Conservation (phyloP, 2,888 invertebrate species). For the Rotaria macrura region DNA sequence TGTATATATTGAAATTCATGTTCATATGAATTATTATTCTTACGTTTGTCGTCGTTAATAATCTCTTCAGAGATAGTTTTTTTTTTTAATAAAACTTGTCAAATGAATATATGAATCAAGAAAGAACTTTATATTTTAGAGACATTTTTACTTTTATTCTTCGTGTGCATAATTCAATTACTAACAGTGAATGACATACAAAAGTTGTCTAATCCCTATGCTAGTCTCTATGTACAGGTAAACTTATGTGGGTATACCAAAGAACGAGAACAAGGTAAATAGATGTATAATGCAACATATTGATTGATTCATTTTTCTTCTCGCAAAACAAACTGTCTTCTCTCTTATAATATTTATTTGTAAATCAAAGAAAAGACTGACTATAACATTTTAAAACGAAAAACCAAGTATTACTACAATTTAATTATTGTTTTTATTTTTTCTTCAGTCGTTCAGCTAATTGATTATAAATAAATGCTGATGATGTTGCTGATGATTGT, state of each 20-base stretch:
- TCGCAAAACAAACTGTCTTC: neutral
- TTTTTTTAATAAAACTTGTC: neutral
- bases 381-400: neutral
- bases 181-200: neutral
- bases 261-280: neutral
- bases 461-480: slow-evolving; percentile 1
- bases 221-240: neutral
- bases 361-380: neutral
- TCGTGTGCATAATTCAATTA: neutral
- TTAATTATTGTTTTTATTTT: neutral
- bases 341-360: neutral
- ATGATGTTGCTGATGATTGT: slow-evolving; percentile 13
- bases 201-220: neutral
- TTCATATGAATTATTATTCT: neutral
- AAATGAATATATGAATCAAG: neutral
- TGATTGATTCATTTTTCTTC: neutral
- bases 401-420: neutral
- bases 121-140: neutral
- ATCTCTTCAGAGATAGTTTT: neutral
- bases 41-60: neutral
- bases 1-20: neutral
- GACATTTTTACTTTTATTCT: neutral
- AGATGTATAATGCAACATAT: neutral
- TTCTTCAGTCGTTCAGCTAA: neutral
- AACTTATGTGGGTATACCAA: neutral